These are phyloP conservation scores for Heliornis fulica DNA, from an alignment of 2,113 vertebrate genomes.

Conservation along the genomic window DNA sequence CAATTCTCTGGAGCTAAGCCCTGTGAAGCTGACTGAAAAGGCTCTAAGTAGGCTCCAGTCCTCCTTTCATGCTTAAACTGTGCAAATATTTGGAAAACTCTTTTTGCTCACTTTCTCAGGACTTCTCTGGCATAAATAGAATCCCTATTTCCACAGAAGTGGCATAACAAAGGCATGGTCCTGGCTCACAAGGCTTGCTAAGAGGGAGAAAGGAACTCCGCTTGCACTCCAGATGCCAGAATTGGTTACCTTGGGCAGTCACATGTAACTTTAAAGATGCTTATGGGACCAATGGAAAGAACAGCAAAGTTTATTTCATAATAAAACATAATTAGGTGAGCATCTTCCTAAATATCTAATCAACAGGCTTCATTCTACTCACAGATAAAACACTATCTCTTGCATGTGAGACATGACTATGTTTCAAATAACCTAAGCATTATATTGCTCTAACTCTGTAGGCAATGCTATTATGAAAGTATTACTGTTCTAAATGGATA, in stretches of 20 bases:
- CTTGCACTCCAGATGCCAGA: background rate
- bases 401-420: background rate
- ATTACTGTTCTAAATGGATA: background rate
- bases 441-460: background rate
- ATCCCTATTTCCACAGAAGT: background rate
- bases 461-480: background rate
- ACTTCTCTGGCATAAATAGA: background rate
- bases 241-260: background rate
- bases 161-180: background rate
- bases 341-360: background rate
- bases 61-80: background rate
- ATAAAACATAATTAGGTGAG: background rate
- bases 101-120: slow-evolving; percentile 20
- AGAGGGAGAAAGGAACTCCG: background rate
- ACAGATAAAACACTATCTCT: background rate
- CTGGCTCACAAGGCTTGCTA: background rate
- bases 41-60: background rate
- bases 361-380: background rate
- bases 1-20: background rate
- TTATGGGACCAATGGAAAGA: background rate
- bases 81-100: slow-evolving; percentile 10
- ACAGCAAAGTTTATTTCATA: background rate
- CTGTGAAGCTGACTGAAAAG: background rate
- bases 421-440: background rate
- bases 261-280: background rate